A percentile compares a stretch with the other conserved stretches of the same genome.
phyloP scores from a whole-genome alignment of 2,888 invertebrate species.

The Tortrix viridana region DNA sequence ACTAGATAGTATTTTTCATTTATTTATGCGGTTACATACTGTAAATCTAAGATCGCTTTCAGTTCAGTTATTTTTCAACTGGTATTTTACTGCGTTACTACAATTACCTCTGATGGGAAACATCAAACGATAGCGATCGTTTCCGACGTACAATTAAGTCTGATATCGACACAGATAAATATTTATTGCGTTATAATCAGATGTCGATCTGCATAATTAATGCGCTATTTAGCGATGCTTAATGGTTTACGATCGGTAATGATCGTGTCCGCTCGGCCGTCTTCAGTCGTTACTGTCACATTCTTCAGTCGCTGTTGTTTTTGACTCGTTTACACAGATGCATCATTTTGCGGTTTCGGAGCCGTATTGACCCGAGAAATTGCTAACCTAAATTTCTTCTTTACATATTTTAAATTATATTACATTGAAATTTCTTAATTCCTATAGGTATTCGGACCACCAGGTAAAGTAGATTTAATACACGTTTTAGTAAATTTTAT shows the following conservation, averaged over 20 bases:
- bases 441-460: no score
- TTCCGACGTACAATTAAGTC: slow-evolving; percentile 27
- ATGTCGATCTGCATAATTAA: slow-evolving; percentile 31
- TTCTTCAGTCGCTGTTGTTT: slow-evolving; percentile 8
- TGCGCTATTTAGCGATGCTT: slow-evolving; percentile 17
- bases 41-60: no score
- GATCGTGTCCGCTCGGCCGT: slow-evolving; percentile 16
- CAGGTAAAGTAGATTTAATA: no score
- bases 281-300: slow-evolving; percentile 14
- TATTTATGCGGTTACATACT: no score
- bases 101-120: slow-evolving; percentile 12
- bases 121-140: slow-evolving; percentile 13
- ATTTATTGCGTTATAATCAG: slow-evolving; percentile 33
- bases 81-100: slow-evolving; percentile 6
- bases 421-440: no score
- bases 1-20: no score
- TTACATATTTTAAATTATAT: no score
- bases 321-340: background rate
- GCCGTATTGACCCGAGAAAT: background rate
- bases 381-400: no score
- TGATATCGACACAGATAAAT: slow-evolving; percentile 33
- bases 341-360: background rate
- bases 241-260: slow-evolving; percentile 21
- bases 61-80: no score
- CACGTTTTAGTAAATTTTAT: no score